These are phyloP conservation scores for Campylomormyrus tamandua DNA, from an alignment of 2,113 vertebrate genomes.

Conservation along the genomic window DNA sequence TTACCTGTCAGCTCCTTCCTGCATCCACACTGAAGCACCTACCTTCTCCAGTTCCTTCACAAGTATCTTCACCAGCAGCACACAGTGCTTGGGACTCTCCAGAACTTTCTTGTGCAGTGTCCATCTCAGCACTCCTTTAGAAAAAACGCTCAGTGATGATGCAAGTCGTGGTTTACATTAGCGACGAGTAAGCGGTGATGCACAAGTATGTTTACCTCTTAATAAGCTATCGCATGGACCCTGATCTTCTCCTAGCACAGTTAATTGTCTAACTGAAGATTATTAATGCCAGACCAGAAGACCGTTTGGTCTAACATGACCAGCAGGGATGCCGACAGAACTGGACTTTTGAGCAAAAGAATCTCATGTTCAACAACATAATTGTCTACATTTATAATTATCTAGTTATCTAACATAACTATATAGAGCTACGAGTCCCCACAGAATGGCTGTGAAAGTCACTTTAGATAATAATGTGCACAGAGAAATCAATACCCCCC, in stretches of 20 bases:
- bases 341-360: neutral
- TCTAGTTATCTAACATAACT: neutral
- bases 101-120: constrained; percentile 74
- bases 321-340: neutral
- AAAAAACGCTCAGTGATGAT: neutral
- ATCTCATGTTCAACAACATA: neutral
- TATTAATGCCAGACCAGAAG: neutral
- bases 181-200: neutral
- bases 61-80: constrained; percentile 59
- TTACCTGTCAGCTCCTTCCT: neutral
- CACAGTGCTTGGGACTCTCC: constrained; percentile 54
- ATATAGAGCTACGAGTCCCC: neutral
- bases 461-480: neutral
- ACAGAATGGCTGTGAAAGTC: neutral
- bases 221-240: neutral
- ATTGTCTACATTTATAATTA: too few relatives aligned
- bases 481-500: neutral
- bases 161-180: neutral
- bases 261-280: neutral
- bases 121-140: constrained; percentile 74
- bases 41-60: constrained; percentile 76
- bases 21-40: constrained; percentile 26
- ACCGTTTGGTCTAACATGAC: neutral
- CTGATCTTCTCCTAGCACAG: neutral
- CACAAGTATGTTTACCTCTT: neutral